phyloP scores from a whole-genome alignment of 2,888 invertebrate genomes.

The Anodontia alba region DNA sequence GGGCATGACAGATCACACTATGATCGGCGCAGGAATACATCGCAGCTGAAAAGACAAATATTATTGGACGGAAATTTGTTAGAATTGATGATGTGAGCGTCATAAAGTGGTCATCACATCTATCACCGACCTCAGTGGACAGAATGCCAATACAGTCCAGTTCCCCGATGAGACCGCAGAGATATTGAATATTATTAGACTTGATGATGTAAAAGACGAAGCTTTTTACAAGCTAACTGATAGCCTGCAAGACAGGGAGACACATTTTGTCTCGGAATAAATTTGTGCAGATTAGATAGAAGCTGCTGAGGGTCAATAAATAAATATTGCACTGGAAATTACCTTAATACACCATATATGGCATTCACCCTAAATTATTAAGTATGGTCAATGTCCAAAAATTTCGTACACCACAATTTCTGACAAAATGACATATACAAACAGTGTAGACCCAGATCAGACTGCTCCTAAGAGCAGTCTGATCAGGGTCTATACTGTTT shows the following conservation, averaged over 20 bases:
- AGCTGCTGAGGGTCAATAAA: no score
- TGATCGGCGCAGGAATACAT: slow-evolving; percentile 47
- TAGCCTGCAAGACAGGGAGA: background rate
- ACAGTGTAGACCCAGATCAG: no score
- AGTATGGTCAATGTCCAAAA: no score
- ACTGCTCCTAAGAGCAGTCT: no score
- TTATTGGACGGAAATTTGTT: slow-evolving; percentile 58
- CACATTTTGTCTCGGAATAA: background rate
- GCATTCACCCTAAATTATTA: no score
- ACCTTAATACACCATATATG: no score
- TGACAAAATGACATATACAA: no score
- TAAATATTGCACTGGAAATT: no score
- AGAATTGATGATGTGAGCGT: slow-evolving; percentile 60
- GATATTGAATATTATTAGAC: slow-evolving; percentile 47
- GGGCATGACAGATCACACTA: slow-evolving; percentile 61
- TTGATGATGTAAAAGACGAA: slow-evolving; percentile 34
- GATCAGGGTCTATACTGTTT: no score
- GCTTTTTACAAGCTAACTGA: background rate
- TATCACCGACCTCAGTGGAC: slow-evolving; percentile 41
- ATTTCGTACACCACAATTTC: no score
- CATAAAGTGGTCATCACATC: slow-evolving; percentile 60
- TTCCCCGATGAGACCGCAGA: slow-evolving; percentile 33
- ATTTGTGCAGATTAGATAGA: background rate
- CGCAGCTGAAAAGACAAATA: slow-evolving; percentile 62
- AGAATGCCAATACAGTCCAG: background rate